Percentiles rank a stretch among this genome's conserved stretches.
Evolutionary conservation across 2,797 vertebrate species (phyloP).

Genomic region (Lophotriccus pileatus): DNA sequence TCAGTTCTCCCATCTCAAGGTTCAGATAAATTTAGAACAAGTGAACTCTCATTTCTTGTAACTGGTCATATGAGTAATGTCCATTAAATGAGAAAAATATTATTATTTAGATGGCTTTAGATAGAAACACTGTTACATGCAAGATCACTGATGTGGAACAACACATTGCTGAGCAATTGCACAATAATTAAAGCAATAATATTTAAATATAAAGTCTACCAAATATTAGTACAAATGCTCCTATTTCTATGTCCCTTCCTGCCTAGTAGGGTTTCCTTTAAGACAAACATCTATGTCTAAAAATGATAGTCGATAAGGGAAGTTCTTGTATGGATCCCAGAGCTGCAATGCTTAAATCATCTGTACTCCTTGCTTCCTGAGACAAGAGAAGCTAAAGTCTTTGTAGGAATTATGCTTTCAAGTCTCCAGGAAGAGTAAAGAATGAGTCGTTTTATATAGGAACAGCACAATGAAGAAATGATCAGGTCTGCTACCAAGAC

Average conservation of each 20-base stretch:
- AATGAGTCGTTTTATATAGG: not conserved
- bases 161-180: not conserved
- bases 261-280: constrained; percentile 9
- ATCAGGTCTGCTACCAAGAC: constrained; percentile 4
- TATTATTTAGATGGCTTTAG: constrained; percentile 1
- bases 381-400: constrained; percentile 5
- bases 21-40: constrained; percentile 55
- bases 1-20: constrained; percentile 45
- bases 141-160: constrained; percentile 14
- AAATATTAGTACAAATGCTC: not conserved
- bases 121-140: not conserved
- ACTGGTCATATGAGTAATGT: constrained; percentile 10
- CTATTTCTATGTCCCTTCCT: not conserved
- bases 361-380: constrained; percentile 28
- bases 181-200: not conserved
- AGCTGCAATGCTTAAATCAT: not conserved
- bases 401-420: constrained; percentile 17
- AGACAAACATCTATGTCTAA: constrained; percentile 1
- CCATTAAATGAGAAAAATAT: constrained; percentile 25
- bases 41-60: constrained; percentile 38
- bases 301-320: not conserved
- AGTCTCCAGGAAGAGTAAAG: constrained; percentile 26
- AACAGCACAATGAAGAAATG: not conserved
- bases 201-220: constrained; percentile 6
- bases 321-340: not conserved